Evolutionary conservation across 2,888 invertebrate genomes (phyloP), one percentile per base, ranked within the genome.

Genomic region (Hemicrepidius hirtus): DNA sequence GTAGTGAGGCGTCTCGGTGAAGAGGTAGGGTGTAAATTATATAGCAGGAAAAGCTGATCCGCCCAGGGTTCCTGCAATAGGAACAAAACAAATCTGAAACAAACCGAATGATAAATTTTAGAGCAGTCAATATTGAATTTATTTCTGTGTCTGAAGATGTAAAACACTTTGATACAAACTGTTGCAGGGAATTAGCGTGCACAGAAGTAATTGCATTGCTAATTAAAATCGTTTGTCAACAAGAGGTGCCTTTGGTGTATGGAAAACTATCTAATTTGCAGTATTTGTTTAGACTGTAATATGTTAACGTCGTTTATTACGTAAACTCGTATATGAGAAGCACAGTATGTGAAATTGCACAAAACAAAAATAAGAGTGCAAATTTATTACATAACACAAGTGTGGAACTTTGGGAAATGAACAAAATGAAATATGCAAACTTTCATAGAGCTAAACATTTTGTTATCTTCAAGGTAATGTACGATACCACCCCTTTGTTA

Each of bases 321-420:
- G 37, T 20, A 37, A 57, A 16, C 37, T 21, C 57, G 37, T 57
- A 37, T 16, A 57, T 37, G 57, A 37, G 57, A 37, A 18, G 57
- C 57, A 21, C 12, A 37, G 57, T 37, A 18, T 37, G 57, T 37
- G 57, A 57, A 57, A 57, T 57, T 57, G 37, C 57, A 37, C 20
- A 10, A 18, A 57, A 57, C n/a, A 35, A 57, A 57, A 57, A 18
- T 4, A 57, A 20, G n/a, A 37, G 18, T 20, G 9, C 18, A 20
- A 57, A 57, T 57, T 57, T 57, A 57, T 57, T 20, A 10, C 37
- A 57, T 57, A 57, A 57, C 57, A 13, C 55, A 57, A 57, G 57
- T 57, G 21, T 57, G 57, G 20, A 37, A 37, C 57, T 57, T 35
- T 57, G n/a, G 37, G 20, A 37, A 57, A 57, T 37, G 37, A 57